phyloP scores from a whole-genome alignment of 2,797 vertebrate genomes.

The Parotocinclus haroldoi region DNA sequence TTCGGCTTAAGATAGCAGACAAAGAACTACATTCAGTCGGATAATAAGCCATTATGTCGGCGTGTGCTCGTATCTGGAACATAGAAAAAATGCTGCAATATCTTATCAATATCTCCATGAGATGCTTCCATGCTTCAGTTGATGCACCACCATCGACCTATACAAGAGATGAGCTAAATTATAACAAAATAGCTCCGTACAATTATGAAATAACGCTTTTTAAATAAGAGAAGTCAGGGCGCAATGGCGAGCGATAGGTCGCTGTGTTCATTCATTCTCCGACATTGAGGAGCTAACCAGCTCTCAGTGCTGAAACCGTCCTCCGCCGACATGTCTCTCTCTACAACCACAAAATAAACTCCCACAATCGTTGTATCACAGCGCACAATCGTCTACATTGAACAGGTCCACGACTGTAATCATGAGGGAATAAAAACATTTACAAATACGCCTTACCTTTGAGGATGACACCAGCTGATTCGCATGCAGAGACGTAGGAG shows the following conservation, averaged over 20 bases:
- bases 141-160: background rate
- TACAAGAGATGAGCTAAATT: background rate
- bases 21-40: background rate
- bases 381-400: background rate
- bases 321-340: constrained; percentile 8
- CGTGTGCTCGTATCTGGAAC: background rate
- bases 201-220: background rate
- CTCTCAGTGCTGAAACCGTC: constrained; percentile 20
- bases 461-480: constrained; percentile 42
- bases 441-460: constrained; percentile 45
- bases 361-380: background rate
- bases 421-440: constrained; percentile 4
- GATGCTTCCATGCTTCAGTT: background rate
- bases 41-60: background rate
- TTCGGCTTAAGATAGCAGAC: background rate
- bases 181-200: background rate
- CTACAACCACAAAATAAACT: background rate
- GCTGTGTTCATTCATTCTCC: constrained; percentile 34
- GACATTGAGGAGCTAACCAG: constrained; percentile 36
- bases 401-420: background rate
- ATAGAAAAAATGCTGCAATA: constrained; percentile 12
- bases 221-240: too few relatives aligned
- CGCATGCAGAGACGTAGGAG: constrained; percentile 29
- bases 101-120: background rate
- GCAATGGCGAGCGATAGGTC: constrained; percentile 9